Percentiles rank a stretch among this genome's conserved stretches.
Evolutionary conservation across 2,888 invertebrate species (phyloP).

Genomic region (Calliscelio sp.): DNA sequence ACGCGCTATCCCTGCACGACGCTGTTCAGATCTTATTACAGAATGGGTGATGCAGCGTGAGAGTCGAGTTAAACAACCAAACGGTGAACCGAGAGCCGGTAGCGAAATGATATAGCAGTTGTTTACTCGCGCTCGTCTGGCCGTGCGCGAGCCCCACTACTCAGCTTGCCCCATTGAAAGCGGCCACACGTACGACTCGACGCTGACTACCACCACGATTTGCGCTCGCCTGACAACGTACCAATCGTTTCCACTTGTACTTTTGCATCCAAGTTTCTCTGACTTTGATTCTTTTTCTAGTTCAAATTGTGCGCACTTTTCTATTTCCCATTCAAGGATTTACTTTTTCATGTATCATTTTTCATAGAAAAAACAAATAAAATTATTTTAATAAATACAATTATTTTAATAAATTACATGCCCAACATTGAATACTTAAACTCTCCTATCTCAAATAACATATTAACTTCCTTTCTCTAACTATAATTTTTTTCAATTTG

Average conservation of each 20-base stretch:
- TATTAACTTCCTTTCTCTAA: too few relatives aligned
- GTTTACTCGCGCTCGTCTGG: slow-evolving; percentile 78
- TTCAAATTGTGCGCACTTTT: slow-evolving; percentile 59
- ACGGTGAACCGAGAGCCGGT: slow-evolving; percentile 81
- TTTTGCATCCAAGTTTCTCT: slow-evolving; percentile 76
- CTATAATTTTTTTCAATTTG: too few relatives aligned
- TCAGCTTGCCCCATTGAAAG: slow-evolving; percentile 82
- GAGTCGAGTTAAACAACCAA: slow-evolving; percentile 84
- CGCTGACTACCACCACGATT: slow-evolving; percentile 78
- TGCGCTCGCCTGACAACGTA: slow-evolving; percentile 75
- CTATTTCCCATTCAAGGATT: slow-evolving; percentile 54
- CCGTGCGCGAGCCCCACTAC: slow-evolving; percentile 77
- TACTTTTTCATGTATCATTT: slow-evolving; percentile 22
- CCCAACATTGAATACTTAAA: too few relatives aligned
- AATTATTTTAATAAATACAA: too few relatives aligned
- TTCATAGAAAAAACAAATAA: too few relatives aligned
- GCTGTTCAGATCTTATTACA: too few relatives aligned
- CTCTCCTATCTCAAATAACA: too few relatives aligned
- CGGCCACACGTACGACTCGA: slow-evolving; percentile 81
- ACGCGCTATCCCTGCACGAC: too few relatives aligned
- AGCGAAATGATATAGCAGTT: slow-evolving; percentile 84
- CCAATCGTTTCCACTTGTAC: slow-evolving; percentile 82
- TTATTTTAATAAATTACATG: too few relatives aligned
- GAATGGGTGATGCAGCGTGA: slow-evolving; percentile 86
- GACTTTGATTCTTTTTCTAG: slow-evolving; percentile 69